Base-by-base conservation (phyloP, 2,888 invertebrate genomes). In the Epistrophe eligans region DNA sequence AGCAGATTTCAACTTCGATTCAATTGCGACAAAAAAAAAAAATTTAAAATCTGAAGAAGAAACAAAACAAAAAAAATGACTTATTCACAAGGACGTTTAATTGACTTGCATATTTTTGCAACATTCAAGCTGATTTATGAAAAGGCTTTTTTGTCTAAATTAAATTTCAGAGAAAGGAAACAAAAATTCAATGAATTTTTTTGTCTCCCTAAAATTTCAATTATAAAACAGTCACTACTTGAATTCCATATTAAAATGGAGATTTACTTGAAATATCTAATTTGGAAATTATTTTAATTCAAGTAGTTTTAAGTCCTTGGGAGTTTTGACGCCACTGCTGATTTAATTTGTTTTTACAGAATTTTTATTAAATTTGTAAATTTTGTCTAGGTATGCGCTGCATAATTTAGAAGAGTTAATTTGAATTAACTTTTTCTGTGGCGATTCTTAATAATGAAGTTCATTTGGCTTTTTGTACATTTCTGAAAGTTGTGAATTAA, bases 41-140 rank as follows among this genome's bases (percentile, higher is more conserved):
- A 35, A 35, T 35, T n/a, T n/a, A 32, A 32, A 35, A 35, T 35
- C 6, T 9, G 35, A 35, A 35, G 35, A 50, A 24, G 50, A 1
- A 11, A 11, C 52, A n/a, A n/a, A 3, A 50, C 24, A 67, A 40
- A 45, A 45, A 10, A 10, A 32, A 45, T 11, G 6, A 67, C 10
- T 17, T 52, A 35, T 48, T 66, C 15, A 1, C 32, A 32, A 66
- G 66, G 48, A 48, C 35, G 38, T 38, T 38, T 24, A 67, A 67
- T 52, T 50, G 52, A 52, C 52, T 55, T 55, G 70, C 40, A 70
- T 52, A 55, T 50, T 24, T 67, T 67, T 10, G 43, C 19, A 38
- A 17, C 24, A 55, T 40, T 55, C 17, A 1, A 45, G 28, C 15
- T 64, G 38, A 70, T 70, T 67, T 70, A 52, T 67, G 35, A 24